Conservation (phyloP, 2,797 vertebrate genomes). For the Neostethus bicornis region DNA sequence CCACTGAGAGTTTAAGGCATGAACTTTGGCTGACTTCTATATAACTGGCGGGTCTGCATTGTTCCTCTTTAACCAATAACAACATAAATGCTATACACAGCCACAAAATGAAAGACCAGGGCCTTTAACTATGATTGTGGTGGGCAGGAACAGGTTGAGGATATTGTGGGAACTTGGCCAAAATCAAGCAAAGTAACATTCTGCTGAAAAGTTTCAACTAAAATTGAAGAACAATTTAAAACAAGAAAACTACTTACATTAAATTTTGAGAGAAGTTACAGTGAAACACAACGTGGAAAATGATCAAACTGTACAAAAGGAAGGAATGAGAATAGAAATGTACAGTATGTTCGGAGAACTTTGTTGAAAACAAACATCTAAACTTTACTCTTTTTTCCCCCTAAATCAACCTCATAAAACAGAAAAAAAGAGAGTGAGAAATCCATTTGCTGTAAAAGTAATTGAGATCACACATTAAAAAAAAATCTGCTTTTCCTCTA, state of each 20-base stretch:
- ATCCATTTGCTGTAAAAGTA: conserved; percentile 5
- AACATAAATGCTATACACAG: conserved; percentile 52
- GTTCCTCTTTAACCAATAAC: conserved; percentile 59
- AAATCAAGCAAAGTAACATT: conserved; percentile 48
- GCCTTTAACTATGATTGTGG: conserved; percentile 50
- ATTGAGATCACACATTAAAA: conserved; percentile 15
- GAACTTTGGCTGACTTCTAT: conserved; percentile 55
- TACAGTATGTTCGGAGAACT: conserved; percentile 55
- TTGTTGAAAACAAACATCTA: conserved; percentile 40
- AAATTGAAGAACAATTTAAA: too few relatives aligned
- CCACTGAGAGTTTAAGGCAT: conserved; percentile 46
- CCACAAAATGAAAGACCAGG: conserved; percentile 62
- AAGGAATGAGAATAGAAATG: conserved; percentile 34
- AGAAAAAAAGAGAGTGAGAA: conserved; percentile 13
- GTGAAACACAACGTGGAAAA: conserved; percentile 39
- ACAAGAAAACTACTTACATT: conserved; percentile 30
- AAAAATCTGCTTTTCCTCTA: conserved; percentile 11
- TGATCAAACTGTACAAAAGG: conserved; percentile 17
- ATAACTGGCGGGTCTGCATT: conserved; percentile 43
- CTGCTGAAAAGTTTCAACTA: conserved; percentile 56
- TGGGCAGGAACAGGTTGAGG: conserved; percentile 50
- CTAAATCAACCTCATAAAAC: conserved; percentile 17
- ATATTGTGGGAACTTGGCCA: conserved; percentile 46
- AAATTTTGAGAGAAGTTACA: conserved; percentile 37
- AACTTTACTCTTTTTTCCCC: conserved; percentile 16